Base-by-base conservation (phyloP, 2,113 vertebrate species). In the Connochaetes taurinus region DNA sequence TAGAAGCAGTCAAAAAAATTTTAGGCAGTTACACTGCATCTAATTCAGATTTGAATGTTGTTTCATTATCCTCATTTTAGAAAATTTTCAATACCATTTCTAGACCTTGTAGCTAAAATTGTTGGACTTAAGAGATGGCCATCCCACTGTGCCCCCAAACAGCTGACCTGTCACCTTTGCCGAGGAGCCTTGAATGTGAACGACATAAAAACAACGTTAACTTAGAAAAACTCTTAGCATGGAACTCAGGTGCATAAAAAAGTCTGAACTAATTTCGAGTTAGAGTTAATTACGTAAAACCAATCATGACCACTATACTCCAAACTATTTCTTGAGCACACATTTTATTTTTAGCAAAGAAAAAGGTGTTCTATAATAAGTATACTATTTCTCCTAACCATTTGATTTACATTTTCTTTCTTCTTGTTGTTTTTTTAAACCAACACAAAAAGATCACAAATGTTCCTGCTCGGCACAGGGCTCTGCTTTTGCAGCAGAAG, bases 401-500 rank as follows among this genome's bases (percentile, higher is more conserved):
- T 62, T 93, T 62, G 78, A 58, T 92, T 93, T 82, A 74, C 31
- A 17, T 92, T 81, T 94, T 50, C n/a, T 47, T 64, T 45, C 27
- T 25, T 83, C 3, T 40, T 78, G 4, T 11, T 87, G 45, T 10
- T 50, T 80, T 80, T 58, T 40, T 57, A 36, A 91, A 29, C 15
- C 11, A 82, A 86, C n/a, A 78, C 1, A 17, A 90, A 82, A 90
- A n/a, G n/a, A 47, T 27, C 29, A 7, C 43, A 19, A 94, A 19
- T 40, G 91, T 27, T 55, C 53, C 31, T 74, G 5, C 62, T 86
- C 12, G 2, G 50, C 86, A 58, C 60, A 12, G 85, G 86, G 76
- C 86, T 93, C 47, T 78, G 90, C n/a, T 90, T 87, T 45, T 95
- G 81, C 89, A 52, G 86, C 62, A 80, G 85, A 97, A 94, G 96